Evolutionary conservation across 2,797 vertebrate species (phyloP).

Genomic region (Eulemur rubriventer): DNA sequence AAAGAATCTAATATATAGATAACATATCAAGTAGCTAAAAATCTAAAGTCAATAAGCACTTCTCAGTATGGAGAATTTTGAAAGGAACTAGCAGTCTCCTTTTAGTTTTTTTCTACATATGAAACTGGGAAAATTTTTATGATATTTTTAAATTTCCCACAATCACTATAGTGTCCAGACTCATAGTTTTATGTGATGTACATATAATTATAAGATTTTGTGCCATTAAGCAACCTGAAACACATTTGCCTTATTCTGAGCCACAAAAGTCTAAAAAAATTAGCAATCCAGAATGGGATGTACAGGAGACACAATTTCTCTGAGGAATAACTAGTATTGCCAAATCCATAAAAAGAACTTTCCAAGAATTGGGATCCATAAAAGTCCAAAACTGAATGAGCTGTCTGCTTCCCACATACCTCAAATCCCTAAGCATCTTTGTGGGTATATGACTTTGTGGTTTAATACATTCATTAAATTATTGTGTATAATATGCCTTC

Average conservation of each 20-base stretch:
- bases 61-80: background rate
- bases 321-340: background rate
- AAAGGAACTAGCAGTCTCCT: background rate
- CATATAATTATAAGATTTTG: background rate
- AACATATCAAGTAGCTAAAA: background rate
- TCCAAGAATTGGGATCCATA: background rate
- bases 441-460: background rate
- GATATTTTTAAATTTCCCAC: slow-evolving; percentile 1
- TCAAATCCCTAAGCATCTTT: slow-evolving; percentile 59
- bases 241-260: background rate
- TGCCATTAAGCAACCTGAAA: background rate
- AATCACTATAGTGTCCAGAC: background rate
- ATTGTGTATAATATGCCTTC: background rate
- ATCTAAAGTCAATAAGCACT: background rate
- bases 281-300: background rate
- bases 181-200: background rate
- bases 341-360: slow-evolving; percentile 55
- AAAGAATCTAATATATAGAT: background rate
- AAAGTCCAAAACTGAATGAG: slow-evolving; percentile 13
- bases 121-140: background rate
- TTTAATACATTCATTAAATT: background rate
- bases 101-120: background rate
- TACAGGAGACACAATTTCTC: background rate
- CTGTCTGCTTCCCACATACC: slow-evolving; percentile 51
- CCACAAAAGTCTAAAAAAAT: slow-evolving; percentile 25